phyloP scores from a whole-genome alignment of 2,797 vertebrate species.

The Manis pentadactyla region DNA sequence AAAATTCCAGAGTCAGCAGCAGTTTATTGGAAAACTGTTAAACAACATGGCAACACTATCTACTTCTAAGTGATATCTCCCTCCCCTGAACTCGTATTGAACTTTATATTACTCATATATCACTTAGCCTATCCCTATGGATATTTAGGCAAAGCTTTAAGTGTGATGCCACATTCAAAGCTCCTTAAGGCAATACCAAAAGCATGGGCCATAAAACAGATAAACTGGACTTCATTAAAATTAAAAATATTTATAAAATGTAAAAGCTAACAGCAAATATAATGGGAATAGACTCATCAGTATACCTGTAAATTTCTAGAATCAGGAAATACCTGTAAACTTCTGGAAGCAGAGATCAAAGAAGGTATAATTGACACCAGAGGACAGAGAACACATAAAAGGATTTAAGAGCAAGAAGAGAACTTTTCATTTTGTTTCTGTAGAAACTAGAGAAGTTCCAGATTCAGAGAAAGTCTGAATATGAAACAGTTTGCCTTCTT shows the following conservation, averaged over 20 bases:
- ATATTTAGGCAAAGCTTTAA: slow-evolving; percentile 12
- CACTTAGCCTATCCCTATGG: not conserved
- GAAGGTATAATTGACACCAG: not conserved
- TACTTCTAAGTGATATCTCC: slow-evolving; percentile 9
- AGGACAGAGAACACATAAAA: not conserved
- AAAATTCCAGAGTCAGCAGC: slow-evolving; percentile 61
- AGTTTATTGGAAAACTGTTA: slow-evolving; percentile 59
- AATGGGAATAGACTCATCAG: not conserved
- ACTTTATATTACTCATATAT: not conserved
- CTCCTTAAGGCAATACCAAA: slow-evolving; percentile 5
- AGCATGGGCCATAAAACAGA: not conserved
- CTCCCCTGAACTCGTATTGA: not conserved
- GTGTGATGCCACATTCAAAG: not conserved
- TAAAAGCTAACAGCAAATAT: not conserved
- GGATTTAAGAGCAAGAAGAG: not conserved
- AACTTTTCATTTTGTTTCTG: not conserved
- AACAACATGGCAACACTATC: slow-evolving; percentile 25
- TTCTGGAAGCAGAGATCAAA: not conserved
- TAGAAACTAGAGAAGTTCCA: not conserved
- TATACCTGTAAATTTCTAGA: not conserved
- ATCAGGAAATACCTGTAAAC: not conserved
- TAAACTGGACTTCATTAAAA: not conserved
- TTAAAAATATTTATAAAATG: not conserved
- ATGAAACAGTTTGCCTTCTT: not conserved
- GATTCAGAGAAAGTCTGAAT: not conserved